Base-by-base conservation (phyloP, 2,113 vertebrate genomes). In the Macroglossus sobrinus region DNA sequence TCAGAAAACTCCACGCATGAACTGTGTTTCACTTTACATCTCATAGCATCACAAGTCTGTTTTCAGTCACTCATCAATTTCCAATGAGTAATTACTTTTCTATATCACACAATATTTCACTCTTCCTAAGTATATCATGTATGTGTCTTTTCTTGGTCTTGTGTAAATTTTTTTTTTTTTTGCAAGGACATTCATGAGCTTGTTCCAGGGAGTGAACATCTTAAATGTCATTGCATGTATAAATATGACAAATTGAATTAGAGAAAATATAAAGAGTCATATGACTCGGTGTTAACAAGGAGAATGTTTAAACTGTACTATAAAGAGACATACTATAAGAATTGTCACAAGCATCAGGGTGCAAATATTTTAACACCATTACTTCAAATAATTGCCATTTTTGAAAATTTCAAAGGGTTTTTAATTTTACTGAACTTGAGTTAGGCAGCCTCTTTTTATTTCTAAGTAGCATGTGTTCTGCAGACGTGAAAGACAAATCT, bases 201-300 rank as follows among this genome's bases (percentile, higher is more conserved):
- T 76, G 14, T 94, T 87, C 35, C 7, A 30, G 64, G 64, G 19
- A 90, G 12, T 96, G n/a, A 66, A 79, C 88, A 76, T 63, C 57
- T 93, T 91, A 88, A 57, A 64, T 53, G 64, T 24, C 40, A 2
- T 61, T 78, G 33, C 24, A 53, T 22, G 8, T 75, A 45, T 85
- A 79, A 63, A 82, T 79, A 38, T 40, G 35, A 84, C 84, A 82
- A 63, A 91, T 50, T n/a, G 61, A 84, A 88, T 74, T 50, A 81
- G 61, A 87, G 16, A 30, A 57, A 92, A 66, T 57, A n/a, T 63
- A 91, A 92, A 92, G 43, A 81, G 61, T 75, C 57, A 10, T 12
- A n/a, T 85, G 19, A 80, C 53, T 79, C 64, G 33, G 5, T 80
- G n/a, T 61, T 88, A 96, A 87, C 57, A 94, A 94, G 33, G 72